phyloP scores from a whole-genome alignment of 2,888 invertebrate genomes.

The Eubasilissa splendida region DNA sequence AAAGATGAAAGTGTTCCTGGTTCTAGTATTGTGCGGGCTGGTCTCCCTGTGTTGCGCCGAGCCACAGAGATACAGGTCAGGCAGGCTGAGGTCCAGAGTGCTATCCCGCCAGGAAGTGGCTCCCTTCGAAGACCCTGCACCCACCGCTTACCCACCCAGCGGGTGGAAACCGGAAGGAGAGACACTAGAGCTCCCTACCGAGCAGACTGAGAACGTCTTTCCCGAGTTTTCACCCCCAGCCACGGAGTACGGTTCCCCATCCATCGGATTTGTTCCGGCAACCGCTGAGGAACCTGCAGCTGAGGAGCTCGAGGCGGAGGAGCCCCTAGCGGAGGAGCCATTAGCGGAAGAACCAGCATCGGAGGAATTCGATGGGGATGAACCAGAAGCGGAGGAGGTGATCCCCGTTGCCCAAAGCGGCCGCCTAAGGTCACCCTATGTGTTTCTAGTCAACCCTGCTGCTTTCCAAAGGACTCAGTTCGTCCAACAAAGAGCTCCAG shows the following conservation, averaged over 20 bases:
- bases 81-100: conserved; percentile 17
- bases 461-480: conserved; percentile 12
- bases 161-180: conserved; percentile 68
- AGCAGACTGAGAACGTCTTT: conserved; percentile 43
- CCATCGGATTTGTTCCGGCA: conserved; percentile 58
- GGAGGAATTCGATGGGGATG: not conserved
- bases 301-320: conserved; percentile 24
- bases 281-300: conserved; percentile 39
- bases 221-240: conserved; percentile 38
- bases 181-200: conserved; percentile 64
- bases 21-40: conserved; percentile 32
- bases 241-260: conserved; percentile 51
- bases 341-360: conserved; percentile 20
- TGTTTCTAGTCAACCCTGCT: conserved; percentile 26
- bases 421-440: conserved; percentile 42
- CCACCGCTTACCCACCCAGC: conserved; percentile 61
- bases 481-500: conserved; percentile 31
- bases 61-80: conserved; percentile 38
- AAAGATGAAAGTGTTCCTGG: conserved; percentile 50
- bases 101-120: conserved; percentile 31
- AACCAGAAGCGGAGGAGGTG: conserved; percentile 29
- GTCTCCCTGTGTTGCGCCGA: conserved; percentile 40
- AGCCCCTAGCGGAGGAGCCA: conserved; percentile 31
- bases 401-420: conserved; percentile 19
- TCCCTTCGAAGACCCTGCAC: conserved; percentile 25